Base-by-base conservation (phyloP, 1,140 invertebrate species). In the Pogonus chalceus region DNA sequence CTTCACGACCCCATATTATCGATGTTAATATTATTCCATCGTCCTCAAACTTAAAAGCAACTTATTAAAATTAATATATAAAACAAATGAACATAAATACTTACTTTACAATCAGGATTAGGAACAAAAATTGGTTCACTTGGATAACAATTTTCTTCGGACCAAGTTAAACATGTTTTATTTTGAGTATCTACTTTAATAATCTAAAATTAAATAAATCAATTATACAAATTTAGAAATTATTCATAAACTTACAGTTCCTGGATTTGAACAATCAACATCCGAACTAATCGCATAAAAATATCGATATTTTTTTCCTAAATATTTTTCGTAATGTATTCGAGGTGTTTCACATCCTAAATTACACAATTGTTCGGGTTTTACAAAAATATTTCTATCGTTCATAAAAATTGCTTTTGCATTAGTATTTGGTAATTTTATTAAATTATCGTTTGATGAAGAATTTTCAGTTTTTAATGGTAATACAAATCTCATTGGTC, bases 201-300 rank as follows among this genome's bases (percentile, higher is more conserved):
- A 1, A 88, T 68, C 86, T 89, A 62, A 57, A 74, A 58, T 61
- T 60, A 59, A 58, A 58, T 49, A 50, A 39, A 43, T 48, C 2
- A 20, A 31, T 51, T 14, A 7, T 31, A 31, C 26, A 31, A 14
- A 31, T 31, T 14, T 31, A 31, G 4, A 4, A 14, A 31, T 14
- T 31, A 7, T 4, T 14, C 53, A 46, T 35, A n/a, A 57, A 65
- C 72, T 77, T 73, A 90, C 87, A 39, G 81, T 81, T 63, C 88
- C 89, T 2, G 88, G 87, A 72, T 87, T 85, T 1, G 83, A 77
- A 2, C 79, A 71, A 66, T 92, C 88, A 1, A 92, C 87, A 69
- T 92, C 89, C 12, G 86, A 85, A 56, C 87, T 89, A 43, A 92
- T 91, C 0, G 88, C 90, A 64, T 94, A 95, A 66, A 92, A 93